These are phyloP conservation scores for Squalus acanthias DNA, from an alignment of 2,797 vertebrate species.

Conservation along the genomic window DNA sequence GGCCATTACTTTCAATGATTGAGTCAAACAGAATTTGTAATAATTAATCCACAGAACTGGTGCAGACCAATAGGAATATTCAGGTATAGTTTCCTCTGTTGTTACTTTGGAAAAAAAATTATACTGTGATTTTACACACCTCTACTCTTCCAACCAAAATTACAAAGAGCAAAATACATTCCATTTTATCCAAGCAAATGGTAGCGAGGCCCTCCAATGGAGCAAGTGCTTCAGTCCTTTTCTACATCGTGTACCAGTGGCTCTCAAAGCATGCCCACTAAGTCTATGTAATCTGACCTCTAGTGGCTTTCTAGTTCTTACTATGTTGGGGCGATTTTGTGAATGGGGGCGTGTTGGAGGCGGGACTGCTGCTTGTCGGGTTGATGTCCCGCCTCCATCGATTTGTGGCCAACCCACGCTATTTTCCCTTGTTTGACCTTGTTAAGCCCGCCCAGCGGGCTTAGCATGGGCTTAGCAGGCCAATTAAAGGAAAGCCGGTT, in stretches of 20 bases:
- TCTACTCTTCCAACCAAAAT: neutral
- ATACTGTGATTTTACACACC: neutral
- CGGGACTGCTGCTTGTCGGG: no score
- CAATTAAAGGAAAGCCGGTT: no score
- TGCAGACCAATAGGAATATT: neutral
- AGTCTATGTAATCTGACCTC: neutral
- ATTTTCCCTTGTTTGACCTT: no score
- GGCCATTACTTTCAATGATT: neutral
- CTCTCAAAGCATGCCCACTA: neutral
- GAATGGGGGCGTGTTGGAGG: no score
- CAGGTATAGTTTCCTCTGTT: neutral
- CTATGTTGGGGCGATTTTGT: neutral
- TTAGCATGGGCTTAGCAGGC: no score
- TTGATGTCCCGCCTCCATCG: no score
- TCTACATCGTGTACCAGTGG: neutral
- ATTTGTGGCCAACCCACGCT: no score
- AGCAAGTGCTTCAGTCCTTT: neutral
- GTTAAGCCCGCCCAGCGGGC: no score
- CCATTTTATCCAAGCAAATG: neutral
- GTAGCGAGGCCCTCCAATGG: neutral
- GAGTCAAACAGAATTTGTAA: neutral
- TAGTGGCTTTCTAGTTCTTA: neutral
- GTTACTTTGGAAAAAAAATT: neutral
- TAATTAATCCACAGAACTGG: neutral
- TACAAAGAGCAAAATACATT: neutral